phyloP scores from a whole-genome alignment of 1,140 invertebrate genomes.

The Muscidifurax raptorellus region DNA sequence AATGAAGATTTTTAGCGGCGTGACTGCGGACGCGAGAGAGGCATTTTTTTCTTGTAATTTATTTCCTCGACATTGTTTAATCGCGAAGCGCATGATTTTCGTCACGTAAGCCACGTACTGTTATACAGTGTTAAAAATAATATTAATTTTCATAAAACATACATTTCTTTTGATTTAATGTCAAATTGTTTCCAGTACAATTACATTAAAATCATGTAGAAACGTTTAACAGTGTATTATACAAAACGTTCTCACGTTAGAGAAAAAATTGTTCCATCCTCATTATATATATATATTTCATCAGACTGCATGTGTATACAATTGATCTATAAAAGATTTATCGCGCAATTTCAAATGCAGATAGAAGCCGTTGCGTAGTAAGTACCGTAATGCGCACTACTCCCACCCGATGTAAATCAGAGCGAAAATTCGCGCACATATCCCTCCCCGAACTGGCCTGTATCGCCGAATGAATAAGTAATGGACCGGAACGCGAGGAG shows the following conservation, averaged over 20 bases:
- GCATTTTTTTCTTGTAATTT: background rate
- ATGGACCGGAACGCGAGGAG: background rate
- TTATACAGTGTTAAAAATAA: too few species aligned
- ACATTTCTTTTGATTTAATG: too few species aligned
- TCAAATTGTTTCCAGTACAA: too few species aligned
- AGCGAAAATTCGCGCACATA: conserved; percentile 11
- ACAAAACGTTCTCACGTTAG: too few species aligned
- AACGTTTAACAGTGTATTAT: too few species aligned
- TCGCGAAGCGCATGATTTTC: too few species aligned
- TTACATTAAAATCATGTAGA: too few species aligned
- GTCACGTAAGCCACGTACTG: too few species aligned
- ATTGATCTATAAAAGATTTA: background rate
- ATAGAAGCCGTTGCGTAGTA: background rate
- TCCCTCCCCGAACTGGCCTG: background rate
- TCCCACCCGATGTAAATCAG: background rate
- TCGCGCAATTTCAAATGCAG: background rate
- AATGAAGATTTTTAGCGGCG: background rate
- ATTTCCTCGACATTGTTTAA: background rate
- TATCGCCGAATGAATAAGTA: conserved; percentile 15
- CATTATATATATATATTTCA: too few species aligned
- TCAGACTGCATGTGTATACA: too few species aligned
- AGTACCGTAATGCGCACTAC: background rate
- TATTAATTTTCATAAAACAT: too few species aligned
- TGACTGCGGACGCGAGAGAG: background rate
- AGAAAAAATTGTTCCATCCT: background rate